A percentile compares a stretch with the other conserved stretches of the same genome.
Evolutionary conservation across 2,888 invertebrate genomes (phyloP).

Genomic region (Eupithecia dodoneata): DNA sequence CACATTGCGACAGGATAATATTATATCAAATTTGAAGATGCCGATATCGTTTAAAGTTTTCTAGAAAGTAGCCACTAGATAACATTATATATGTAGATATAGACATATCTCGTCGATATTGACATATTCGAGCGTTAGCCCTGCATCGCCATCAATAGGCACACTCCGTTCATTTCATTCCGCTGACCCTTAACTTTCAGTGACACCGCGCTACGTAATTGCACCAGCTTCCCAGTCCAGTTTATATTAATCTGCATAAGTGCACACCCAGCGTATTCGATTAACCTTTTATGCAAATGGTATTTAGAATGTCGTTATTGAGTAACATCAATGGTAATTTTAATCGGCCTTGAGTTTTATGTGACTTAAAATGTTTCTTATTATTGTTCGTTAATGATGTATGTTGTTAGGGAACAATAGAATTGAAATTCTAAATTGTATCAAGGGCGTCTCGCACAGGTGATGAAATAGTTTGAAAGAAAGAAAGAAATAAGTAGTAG

Average conservation of each 20-base stretch:
- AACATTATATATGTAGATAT: neutral
- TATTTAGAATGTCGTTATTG: slow-evolving; percentile 50
- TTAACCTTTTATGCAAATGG: slow-evolving; percentile 54
- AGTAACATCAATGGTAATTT: slow-evolving; percentile 45
- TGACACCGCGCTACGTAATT: slow-evolving; percentile 37
- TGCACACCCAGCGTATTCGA: slow-evolving; percentile 47
- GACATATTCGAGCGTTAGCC: slow-evolving; percentile 16
- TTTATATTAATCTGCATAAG: slow-evolving; percentile 48
- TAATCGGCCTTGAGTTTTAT: slow-evolving; percentile 38
- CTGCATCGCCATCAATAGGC: slow-evolving; percentile 29
- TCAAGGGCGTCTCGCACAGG: slow-evolving; percentile 8
- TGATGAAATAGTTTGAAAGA: neutral
- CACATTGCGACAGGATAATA: neutral
- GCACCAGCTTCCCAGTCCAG: slow-evolving; percentile 46
- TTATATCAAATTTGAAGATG: neutral
- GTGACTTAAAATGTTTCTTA: slow-evolving; percentile 32
- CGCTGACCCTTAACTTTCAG: slow-evolving; percentile 32
- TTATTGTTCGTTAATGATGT: slow-evolving; percentile 28
- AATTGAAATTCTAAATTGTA: slow-evolving; percentile 18
- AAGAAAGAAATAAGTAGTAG: too few species aligned
- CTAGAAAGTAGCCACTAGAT: neutral
- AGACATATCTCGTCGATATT: neutral
- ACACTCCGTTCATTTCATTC: slow-evolving; percentile 42
- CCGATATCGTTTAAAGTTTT: neutral
- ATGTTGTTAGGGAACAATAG: slow-evolving; percentile 17